phyloP scores from a whole-genome alignment of 2,888 invertebrate genomes.

The Coelinius sp. region DNA sequence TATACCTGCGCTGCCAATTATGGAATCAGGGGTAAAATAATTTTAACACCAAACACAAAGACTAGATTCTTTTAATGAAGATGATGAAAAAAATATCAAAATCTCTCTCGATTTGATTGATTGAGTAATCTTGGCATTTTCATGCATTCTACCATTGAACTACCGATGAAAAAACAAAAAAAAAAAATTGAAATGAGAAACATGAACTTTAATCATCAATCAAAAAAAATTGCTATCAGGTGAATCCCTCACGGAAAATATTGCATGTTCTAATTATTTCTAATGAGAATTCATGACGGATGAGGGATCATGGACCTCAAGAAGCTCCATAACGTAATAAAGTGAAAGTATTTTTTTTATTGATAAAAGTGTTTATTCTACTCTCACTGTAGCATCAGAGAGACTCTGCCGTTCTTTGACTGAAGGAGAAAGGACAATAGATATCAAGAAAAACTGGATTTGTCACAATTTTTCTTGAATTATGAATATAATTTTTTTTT shows the following conservation, averaged over 20 bases:
- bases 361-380: not conserved
- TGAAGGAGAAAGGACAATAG: not conserved
- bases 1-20: not conserved
- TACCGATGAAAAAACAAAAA: no score
- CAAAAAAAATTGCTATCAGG: not conserved
- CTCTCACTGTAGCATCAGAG: not conserved
- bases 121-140: no score
- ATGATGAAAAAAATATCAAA: no score
- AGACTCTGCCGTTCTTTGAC: not conserved
- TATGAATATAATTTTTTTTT: not conserved
- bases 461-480: not conserved
- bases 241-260: not conserved
- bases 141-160: no score
- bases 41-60: no score
- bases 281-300: not conserved
- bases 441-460: not conserved
- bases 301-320: not conserved
- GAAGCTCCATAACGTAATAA: not conserved
- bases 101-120: no score
- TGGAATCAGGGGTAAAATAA: no score
- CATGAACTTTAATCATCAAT: not conserved
- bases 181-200: not conserved
- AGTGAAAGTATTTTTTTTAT: constrained; percentile 10
- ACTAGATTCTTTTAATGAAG: no score
- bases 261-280: not conserved